Evolutionary conservation across 2,888 invertebrate species (phyloP).

Genomic region (Cerceris rybyensis): DNA sequence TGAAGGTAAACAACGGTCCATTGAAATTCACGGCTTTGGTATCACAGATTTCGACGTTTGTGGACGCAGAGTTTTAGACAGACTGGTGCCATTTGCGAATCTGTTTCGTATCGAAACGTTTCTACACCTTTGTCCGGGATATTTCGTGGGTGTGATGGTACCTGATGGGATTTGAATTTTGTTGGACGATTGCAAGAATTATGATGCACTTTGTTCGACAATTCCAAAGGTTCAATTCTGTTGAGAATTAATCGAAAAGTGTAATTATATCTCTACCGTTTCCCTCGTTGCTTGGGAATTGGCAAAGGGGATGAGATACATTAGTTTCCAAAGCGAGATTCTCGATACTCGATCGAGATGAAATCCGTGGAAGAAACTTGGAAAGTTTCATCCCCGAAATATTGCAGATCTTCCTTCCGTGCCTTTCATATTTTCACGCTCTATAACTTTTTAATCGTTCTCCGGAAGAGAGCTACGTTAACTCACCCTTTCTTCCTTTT

Average conservation of each 20-base stretch:
- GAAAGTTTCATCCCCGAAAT: slow-evolving; percentile 34
- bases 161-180: too few relatives aligned
- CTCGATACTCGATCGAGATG: slow-evolving; percentile 28
- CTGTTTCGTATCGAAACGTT: too few relatives aligned
- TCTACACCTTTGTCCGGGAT: too few relatives aligned
- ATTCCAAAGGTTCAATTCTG: too few relatives aligned
- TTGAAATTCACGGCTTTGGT: too few relatives aligned
- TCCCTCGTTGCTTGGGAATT: slow-evolving; percentile 9
- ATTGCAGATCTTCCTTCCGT: slow-evolving; percentile 22
- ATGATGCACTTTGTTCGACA: too few relatives aligned
- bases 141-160: too few relatives aligned
- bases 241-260: slow-evolving; percentile 31
- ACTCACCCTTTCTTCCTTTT: background rate
- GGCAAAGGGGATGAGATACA: background rate
- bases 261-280: slow-evolving; percentile 38
- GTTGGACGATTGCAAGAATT: too few relatives aligned
- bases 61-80: too few relatives aligned
- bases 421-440: slow-evolving; percentile 31
- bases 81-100: too few relatives aligned
- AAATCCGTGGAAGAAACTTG: slow-evolving; percentile 26
- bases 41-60: too few relatives aligned
- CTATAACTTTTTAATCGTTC: slow-evolving; percentile 45
- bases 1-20: too few relatives aligned
- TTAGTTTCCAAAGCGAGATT: slow-evolving; percentile 35
- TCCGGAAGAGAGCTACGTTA: background rate